These are phyloP conservation scores for Rotaria macrura DNA, from an alignment of 2,888 invertebrate genomes.

Conservation along the genomic window DNA sequence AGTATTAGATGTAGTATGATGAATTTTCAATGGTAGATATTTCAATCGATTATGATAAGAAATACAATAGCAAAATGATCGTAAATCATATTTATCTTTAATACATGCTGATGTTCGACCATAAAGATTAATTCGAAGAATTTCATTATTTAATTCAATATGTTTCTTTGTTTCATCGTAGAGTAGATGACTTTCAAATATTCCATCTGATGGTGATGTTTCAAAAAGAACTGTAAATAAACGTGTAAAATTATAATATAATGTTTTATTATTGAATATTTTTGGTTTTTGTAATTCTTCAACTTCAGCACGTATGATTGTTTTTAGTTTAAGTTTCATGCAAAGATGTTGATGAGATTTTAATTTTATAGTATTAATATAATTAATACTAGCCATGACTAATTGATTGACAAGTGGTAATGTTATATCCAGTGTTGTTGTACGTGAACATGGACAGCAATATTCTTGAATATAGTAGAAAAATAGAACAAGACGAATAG, in stretches of 20 bases:
- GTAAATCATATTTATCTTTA: slow-evolving; percentile 22
- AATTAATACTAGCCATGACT: neutral
- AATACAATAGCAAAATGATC: slow-evolving; percentile 27
- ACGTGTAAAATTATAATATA: neutral
- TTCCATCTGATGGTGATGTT: slow-evolving; percentile 21
- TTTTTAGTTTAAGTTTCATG: neutral
- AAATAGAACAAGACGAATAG: no score
- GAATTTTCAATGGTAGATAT: no score
- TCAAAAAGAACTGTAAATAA: slow-evolving; percentile 28
- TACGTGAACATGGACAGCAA: slow-evolving; percentile 21
- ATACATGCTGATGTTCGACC: slow-evolving; percentile 27
- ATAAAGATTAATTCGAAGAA: slow-evolving; percentile 27
- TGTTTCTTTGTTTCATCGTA: neutral
- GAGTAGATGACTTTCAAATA: slow-evolving; percentile 24
- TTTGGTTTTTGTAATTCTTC: neutral
- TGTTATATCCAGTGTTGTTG: neutral
- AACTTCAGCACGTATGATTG: slow-evolving; percentile 25
- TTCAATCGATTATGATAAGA: neutral
- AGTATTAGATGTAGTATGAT: no score
- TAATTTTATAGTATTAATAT: slow-evolving; percentile 22
- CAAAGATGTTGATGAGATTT: slow-evolving; percentile 27
- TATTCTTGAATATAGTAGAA: neutral
- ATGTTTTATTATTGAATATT: neutral
- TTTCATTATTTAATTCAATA: slow-evolving; percentile 11
- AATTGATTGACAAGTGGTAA: neutral